A percentile compares a stretch with the other conserved stretches of the same genome.
Conservation (phyloP, 2,888 invertebrate species). For the Chloroclysta siterata region DNA sequence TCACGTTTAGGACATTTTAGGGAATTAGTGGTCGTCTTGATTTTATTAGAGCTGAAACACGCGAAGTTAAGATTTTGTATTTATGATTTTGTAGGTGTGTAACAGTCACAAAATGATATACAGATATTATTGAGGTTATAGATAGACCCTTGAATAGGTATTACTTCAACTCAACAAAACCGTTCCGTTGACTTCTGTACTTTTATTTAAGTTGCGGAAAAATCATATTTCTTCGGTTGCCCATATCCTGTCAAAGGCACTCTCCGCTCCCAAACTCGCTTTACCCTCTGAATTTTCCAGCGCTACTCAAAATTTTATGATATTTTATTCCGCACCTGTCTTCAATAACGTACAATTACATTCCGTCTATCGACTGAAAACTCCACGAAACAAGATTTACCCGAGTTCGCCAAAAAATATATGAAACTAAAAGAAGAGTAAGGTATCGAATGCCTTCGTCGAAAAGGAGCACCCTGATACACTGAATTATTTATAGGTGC, state of each 20-base stretch:
- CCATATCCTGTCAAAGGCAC: conserved; percentile 17
- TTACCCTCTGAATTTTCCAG: conserved; percentile 28
- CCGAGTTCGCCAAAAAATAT: conserved; percentile 34
- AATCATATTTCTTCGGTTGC: conserved; percentile 11
- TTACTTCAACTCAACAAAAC: neutral
- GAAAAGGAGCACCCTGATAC: conserved; percentile 36
- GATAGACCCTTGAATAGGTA: neutral
- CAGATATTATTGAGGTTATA: neutral
- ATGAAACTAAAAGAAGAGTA: conserved; percentile 29
- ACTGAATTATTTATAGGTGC: conserved; percentile 75
- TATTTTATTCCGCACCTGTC: conserved; percentile 38
- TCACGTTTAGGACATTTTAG: conserved; percentile 28
- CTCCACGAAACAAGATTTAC: conserved; percentile 40
- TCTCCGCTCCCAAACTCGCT: conserved; percentile 14
- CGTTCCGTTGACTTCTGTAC: neutral
- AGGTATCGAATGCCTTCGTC: conserved; percentile 33
- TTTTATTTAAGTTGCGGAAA: conserved; percentile 3
- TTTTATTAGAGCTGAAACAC: conserved; percentile 26
- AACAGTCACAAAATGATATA: neutral
- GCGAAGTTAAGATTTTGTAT: conserved; percentile 7
- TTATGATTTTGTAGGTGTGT: too few species aligned
- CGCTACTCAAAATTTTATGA: conserved; percentile 31
- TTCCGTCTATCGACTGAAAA: conserved; percentile 41
- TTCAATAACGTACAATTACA: conserved; percentile 40
- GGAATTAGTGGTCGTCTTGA: conserved; percentile 29